Base-by-base conservation (phyloP, 2,797 vertebrate genomes). In the Bradypodion ventrale region DNA sequence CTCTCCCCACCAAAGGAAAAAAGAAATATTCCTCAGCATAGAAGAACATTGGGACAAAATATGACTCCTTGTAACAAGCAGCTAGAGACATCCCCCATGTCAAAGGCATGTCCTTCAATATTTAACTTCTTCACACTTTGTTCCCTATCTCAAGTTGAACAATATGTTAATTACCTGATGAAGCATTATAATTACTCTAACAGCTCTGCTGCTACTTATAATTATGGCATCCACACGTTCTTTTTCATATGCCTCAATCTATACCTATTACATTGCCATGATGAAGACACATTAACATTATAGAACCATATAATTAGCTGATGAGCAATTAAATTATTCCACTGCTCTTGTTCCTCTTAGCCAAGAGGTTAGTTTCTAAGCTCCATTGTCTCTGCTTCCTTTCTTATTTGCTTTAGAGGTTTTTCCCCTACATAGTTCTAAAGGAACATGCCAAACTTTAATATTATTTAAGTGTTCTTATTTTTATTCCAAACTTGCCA, bases 291-390 rank as follows among this genome's bases (percentile, higher is more conserved):
- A 98, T 98, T 98, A 98, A 97, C 96, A 96, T 97, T 96, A 97
- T 97, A 97, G 97, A 97, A 97, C 96, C 93, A 95, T 97, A 97
- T 97, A 97, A 97, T 98, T 97, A 97, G 96, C 96, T 96, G 95
- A 97, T 95, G 96, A 96, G 96, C 97, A 98, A 98, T 99, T 98
- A 97, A 97, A 98, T 98, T 97, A 97, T 97, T 97, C 95, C 95
- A 96, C 95, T 95, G 95, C 94, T 97, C 95, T 97, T 96, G 95
- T 92, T 96, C 95, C 94, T 96, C 95, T 96, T 96, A 95, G 95
- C 95, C 93, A 97, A 96, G 95, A 96, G 96, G 94, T 95, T 96
- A 91, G 93, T 95, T 95, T 95, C 95, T 94, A 94, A 95, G 91
- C 25, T 83, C 94, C 93, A 96, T 95, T 96, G 96, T 96, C 95